Conservation (phyloP, 2,888 invertebrate species). For the Conus canariensis region DNA sequence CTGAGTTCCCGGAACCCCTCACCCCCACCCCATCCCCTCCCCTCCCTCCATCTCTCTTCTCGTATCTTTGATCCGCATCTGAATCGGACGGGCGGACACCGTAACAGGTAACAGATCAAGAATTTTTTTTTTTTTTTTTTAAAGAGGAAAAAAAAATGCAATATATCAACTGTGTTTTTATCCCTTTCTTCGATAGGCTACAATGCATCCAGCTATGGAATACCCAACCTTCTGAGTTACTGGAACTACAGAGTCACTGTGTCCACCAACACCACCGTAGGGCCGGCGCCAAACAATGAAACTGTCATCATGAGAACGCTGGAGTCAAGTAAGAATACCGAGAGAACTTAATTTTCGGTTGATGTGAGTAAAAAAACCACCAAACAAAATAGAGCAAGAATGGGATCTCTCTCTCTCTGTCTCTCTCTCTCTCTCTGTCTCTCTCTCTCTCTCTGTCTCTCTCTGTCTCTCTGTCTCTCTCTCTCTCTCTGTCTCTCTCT, state of each 20-base stretch:
- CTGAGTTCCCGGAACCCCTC: too few species aligned
- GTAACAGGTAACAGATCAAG: too few species aligned
- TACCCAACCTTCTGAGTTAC: neutral
- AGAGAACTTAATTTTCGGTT: too few species aligned
- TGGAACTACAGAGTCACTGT: conserved; percentile 10
- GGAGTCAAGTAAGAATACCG: neutral
- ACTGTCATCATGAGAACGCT: neutral
- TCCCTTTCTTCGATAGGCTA: neutral
- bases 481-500: neutral
- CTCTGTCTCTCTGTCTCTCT: neutral
- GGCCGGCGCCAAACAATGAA: neutral
- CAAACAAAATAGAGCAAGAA: too few species aligned
- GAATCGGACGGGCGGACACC: too few species aligned
- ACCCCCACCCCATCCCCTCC: too few species aligned
- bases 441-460: neutral
- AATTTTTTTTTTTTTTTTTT: too few species aligned
- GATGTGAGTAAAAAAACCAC: too few species aligned
- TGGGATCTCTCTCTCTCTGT: neutral
- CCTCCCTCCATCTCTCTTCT: too few species aligned
- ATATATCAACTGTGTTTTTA: too few species aligned
- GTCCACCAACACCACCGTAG: neutral
- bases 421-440: neutral
- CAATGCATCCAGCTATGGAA: neutral
- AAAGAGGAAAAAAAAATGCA: too few species aligned
- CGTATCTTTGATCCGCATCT: too few species aligned